Evolutionary conservation across 1,140 invertebrate species (phyloP).

Genomic region (Tetragnatha versicolor): DNA sequence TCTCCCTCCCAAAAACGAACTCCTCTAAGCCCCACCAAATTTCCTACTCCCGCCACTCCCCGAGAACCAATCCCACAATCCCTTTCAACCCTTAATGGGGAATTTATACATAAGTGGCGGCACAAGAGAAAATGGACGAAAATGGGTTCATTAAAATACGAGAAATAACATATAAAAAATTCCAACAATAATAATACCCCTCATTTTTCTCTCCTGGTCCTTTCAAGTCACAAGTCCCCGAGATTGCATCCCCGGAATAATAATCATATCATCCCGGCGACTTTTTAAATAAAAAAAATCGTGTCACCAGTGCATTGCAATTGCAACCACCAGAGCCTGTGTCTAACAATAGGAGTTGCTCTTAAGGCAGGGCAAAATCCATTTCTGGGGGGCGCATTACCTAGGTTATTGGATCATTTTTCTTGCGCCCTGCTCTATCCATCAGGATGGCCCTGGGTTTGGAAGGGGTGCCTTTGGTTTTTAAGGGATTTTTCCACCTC

Average conservation of each 20-base stretch:
- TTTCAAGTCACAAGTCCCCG: slow-evolving; percentile 39
- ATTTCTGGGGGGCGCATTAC: slow-evolving; percentile 41
- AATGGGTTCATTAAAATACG: slow-evolving; percentile 18
- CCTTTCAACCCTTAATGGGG: slow-evolving; percentile 44
- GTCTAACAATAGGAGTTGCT: slow-evolving; percentile 41
- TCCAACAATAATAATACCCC: slow-evolving; percentile 19
- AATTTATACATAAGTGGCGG: slow-evolving; percentile 30
- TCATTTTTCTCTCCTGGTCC: slow-evolving; percentile 41
- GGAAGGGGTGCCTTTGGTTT: slow-evolving; percentile 5
- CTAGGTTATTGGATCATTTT: slow-evolving; percentile 54
- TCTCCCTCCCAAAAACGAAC: neutral
- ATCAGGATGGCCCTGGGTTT: slow-evolving; percentile 28
- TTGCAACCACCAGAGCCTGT: slow-evolving; percentile 19
- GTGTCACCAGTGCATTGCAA: slow-evolving; percentile 35
- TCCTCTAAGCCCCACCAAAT: neutral
- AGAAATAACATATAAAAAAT: slow-evolving; percentile 31
- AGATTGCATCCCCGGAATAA: slow-evolving; percentile 38
- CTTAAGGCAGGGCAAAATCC: slow-evolving; percentile 35
- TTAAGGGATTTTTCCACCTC: slow-evolving; percentile 48
- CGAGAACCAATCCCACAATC: no score
- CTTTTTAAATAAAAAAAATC: slow-evolving; percentile 52
- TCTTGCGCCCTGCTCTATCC: slow-evolving; percentile 26
- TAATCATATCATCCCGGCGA: slow-evolving; percentile 45
- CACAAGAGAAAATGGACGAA: no score
- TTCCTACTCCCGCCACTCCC: slow-evolving; percentile 16